Conservation (phyloP, 1,140 invertebrate species). For the Zophobas atratus region DNA sequence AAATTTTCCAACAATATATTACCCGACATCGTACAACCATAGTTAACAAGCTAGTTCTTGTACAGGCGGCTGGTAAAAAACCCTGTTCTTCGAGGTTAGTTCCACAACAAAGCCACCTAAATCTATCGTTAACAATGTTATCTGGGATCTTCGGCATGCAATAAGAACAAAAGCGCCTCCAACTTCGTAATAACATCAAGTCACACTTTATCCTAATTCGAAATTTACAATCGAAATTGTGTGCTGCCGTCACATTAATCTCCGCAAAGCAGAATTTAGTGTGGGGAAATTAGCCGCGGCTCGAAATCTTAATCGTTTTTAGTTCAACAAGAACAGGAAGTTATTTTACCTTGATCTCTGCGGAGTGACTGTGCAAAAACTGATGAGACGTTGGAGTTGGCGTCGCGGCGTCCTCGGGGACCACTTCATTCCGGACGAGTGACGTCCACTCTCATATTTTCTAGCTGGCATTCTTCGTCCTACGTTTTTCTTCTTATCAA, state of each 20-base stretch:
- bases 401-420: slow-evolving; percentile 34
- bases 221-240: not conserved
- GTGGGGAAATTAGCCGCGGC: not conserved
- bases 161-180: no score
- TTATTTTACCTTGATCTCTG: slow-evolving; percentile 36
- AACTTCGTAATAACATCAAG: no score
- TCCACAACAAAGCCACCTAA: no score
- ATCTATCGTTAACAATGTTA: no score
- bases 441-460: slow-evolving; percentile 42
- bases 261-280: slow-evolving; percentile 19
- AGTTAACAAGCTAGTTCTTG: no score
- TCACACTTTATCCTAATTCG: not conserved
- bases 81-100: no score
- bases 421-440: slow-evolving; percentile 34
- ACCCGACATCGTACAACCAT: no score
- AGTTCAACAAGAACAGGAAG: slow-evolving; percentile 30
- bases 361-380: slow-evolving; percentile 12
- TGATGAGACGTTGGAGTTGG: slow-evolving; percentile 40
- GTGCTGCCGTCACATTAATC: slow-evolving; percentile 20
- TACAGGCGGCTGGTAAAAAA: no score
- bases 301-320: slow-evolving; percentile 36
- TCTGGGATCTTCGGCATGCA: no score
- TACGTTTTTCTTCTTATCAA: slow-evolving; percentile 36
- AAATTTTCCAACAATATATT: no score
- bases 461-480: slow-evolving; percentile 19